Conservation (phyloP, 2,888 invertebrate species). For the Anticlea derivata region DNA sequence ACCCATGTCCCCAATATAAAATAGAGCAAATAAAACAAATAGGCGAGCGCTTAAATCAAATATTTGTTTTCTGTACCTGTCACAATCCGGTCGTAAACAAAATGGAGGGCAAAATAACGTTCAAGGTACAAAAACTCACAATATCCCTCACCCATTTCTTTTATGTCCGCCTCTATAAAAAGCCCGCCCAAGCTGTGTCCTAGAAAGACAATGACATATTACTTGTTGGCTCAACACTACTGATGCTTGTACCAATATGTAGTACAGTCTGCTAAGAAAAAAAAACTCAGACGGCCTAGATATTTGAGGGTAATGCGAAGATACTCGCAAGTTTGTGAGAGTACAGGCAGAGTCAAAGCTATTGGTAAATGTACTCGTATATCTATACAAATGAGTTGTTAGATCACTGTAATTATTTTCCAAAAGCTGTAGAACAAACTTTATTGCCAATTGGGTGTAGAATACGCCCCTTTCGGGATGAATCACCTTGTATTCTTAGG, state of each 20-base stretch:
- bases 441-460: too few relatives aligned
- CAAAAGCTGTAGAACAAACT: too few relatives aligned
- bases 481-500: too few relatives aligned
- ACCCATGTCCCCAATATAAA: not conserved
- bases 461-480: too few relatives aligned
- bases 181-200: constrained; percentile 29
- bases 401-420: too few relatives aligned
- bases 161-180: constrained; percentile 33
- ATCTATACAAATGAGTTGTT: too few relatives aligned
- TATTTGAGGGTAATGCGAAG: too few relatives aligned
- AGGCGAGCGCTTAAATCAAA: constrained; percentile 24
- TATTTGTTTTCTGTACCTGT: constrained; percentile 25
- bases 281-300: too few relatives aligned
- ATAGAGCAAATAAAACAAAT: constrained; percentile 11
- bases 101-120: constrained; percentile 29
- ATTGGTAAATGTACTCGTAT: too few relatives aligned
- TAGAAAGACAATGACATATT: constrained; percentile 36
- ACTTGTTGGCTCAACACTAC: constrained; percentile 25
- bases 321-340: too few relatives aligned
- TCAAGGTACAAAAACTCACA: constrained; percentile 30
- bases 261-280: too few relatives aligned
- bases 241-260: not conserved
- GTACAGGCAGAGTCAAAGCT: too few relatives aligned
- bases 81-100: constrained; percentile 30
- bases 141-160: constrained; percentile 32